Evolutionary conservation across 64 coral and sea anemone species (phyloP).

Genomic region (Astreopora myriophthalma): DNA sequence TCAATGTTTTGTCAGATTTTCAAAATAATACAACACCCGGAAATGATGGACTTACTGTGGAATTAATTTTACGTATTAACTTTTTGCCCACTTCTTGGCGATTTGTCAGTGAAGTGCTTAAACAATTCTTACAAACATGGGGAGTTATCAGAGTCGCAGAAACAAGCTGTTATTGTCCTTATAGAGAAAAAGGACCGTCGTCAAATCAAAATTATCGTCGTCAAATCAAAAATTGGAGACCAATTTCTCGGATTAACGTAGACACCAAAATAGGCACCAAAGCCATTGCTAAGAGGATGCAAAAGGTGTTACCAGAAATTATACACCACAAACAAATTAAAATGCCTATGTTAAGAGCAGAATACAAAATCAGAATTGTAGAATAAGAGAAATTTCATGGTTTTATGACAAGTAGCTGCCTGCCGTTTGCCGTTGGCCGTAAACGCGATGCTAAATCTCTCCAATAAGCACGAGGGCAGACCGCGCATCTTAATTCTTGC

Average conservation of each 20-base stretch:
- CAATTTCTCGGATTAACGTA: background rate
- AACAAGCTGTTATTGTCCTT: constrained; percentile 6
- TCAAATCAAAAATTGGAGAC: constrained; percentile 11
- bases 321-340: background rate
- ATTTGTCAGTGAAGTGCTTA: constrained; percentile 12
- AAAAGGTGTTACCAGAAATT: background rate
- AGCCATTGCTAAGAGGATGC: background rate
- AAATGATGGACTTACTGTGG: constrained; percentile 1
- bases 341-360: background rate
- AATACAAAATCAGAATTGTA: too few relatives aligned
- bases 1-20: background rate
- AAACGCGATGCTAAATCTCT: too few relatives aligned
- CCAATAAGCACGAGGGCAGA: too few relatives aligned
- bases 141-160: constrained; percentile 17
- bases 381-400: too few relatives aligned
- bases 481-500: too few relatives aligned
- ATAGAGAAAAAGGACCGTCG: background rate
- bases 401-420: too few relatives aligned
- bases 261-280: constrained; percentile 10
- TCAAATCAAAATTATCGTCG: background rate
- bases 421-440: too few relatives aligned
- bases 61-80: background rate
- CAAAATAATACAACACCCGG: background rate
- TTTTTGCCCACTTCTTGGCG: background rate
- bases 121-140: constrained; percentile 11